phyloP scores from a whole-genome alignment of 2,888 invertebrate species.

The Chrysodeixis includens region DNA sequence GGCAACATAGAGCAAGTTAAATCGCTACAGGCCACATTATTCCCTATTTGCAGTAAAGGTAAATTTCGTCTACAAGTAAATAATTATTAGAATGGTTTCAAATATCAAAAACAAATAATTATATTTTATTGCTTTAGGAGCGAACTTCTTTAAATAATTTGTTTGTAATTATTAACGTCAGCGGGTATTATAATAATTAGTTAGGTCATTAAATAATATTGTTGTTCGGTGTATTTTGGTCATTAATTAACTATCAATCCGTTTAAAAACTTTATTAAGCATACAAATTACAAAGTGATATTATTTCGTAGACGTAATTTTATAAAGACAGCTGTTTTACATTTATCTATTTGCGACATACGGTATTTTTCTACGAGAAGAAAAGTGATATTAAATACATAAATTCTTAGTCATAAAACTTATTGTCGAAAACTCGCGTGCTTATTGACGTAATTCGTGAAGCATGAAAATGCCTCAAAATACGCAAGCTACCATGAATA shows the following conservation, averaged over 20 bases:
- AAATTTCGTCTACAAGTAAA: slow-evolving; percentile 56
- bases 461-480: slow-evolving; percentile 57
- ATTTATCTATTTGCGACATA: background rate
- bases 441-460: slow-evolving; percentile 58
- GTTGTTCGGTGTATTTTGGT: background rate
- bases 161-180: background rate
- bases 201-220: background rate
- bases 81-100: background rate
- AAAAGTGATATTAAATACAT: background rate
- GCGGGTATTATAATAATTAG: too few relatives aligned
- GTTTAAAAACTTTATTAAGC: too few relatives aligned
- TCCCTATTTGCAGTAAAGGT: slow-evolving; percentile 90
- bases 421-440: slow-evolving; percentile 58
- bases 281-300: too few relatives aligned
- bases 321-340: background rate
- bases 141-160: background rate
- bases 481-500: slow-evolving; percentile 46
- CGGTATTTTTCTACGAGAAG: background rate
- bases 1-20: slow-evolving; percentile 89
- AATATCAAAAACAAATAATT: background rate
- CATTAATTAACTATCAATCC: background rate
- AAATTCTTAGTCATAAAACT: slow-evolving; percentile 30
- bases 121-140: background rate
- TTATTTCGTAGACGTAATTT: background rate
- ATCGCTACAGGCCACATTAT: slow-evolving; percentile 91